These are phyloP conservation scores for Misgurnus mizolepis DNA, from an alignment of 2,113 vertebrate species.

Conservation along the genomic window DNA sequence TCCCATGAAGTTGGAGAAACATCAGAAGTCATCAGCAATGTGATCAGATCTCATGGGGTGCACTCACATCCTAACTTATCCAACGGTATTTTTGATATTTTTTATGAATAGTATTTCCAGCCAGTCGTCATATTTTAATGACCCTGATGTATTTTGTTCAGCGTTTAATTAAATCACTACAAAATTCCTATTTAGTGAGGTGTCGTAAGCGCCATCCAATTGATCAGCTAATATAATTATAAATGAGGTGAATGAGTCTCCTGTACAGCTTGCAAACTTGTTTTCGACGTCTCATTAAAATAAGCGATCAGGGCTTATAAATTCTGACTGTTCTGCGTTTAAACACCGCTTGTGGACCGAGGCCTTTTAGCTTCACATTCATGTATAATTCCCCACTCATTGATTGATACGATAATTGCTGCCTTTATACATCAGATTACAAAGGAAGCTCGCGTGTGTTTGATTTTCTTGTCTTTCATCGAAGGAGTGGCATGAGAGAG, in stretches of 20 bases:
- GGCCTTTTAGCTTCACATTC: not conserved
- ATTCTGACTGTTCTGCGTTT: slow-evolving; percentile 6
- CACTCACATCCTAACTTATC: no score
- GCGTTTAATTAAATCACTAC: not conserved
- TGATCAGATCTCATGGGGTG: no score
- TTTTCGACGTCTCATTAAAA: not conserved
- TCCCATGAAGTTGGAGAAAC: no score
- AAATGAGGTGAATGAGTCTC: slow-evolving; percentile 10
- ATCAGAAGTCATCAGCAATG: no score
- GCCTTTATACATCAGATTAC: slow-evolving; percentile 34
- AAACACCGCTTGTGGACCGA: slow-evolving; percentile 3
- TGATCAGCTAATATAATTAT: slow-evolving; percentile 19
- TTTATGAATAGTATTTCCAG: no score
- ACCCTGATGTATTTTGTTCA: not conserved
- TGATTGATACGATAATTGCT: slow-evolving; percentile 36
- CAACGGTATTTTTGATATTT: no score
- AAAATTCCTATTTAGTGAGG: not conserved
- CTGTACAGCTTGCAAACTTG: not conserved
- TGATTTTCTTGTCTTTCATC: not conserved
- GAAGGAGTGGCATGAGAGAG: not conserved
- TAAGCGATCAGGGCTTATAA: not conserved
- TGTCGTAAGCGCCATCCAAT: slow-evolving; percentile 22
- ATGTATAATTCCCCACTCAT: slow-evolving; percentile 32
- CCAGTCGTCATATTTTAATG: not conserved
- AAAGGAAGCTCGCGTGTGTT: slow-evolving; percentile 32